Evolutionary conservation across 2,888 invertebrate species (phyloP).

Genomic region (Mimachlamys varia): DNA sequence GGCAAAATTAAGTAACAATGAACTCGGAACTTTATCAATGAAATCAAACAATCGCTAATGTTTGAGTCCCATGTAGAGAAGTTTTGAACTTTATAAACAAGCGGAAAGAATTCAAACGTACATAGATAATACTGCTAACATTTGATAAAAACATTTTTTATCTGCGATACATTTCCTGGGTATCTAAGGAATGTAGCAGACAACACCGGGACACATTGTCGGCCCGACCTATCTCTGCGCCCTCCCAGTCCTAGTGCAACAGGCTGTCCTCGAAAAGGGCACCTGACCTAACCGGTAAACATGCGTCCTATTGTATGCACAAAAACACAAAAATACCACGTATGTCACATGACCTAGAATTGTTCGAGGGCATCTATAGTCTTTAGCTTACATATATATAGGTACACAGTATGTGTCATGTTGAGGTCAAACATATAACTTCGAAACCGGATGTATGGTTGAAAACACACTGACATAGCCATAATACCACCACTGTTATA

Average conservation of each 20-base stretch:
- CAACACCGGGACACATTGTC: background rate
- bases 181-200: background rate
- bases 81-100: too few relatives aligned
- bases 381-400: background rate
- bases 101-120: too few relatives aligned
- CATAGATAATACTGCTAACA: too few relatives aligned
- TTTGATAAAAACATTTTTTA: too few relatives aligned
- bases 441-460: constrained; percentile 18
- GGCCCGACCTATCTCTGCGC: background rate
- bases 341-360: background rate
- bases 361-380: background rate
- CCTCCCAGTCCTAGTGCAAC: constrained; percentile 5
- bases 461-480: background rate
- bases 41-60: too few relatives aligned
- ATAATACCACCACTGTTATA: background rate
- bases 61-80: too few relatives aligned
- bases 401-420: background rate
- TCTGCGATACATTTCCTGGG: too few relatives aligned
- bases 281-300: background rate
- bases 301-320: background rate
- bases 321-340: background rate
- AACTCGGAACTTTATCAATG: too few relatives aligned
- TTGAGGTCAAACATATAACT: background rate
- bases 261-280: background rate
- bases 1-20: too few relatives aligned